Base-by-base conservation (phyloP, 2,113 vertebrate species). In the Lanius ludovicianus region DNA sequence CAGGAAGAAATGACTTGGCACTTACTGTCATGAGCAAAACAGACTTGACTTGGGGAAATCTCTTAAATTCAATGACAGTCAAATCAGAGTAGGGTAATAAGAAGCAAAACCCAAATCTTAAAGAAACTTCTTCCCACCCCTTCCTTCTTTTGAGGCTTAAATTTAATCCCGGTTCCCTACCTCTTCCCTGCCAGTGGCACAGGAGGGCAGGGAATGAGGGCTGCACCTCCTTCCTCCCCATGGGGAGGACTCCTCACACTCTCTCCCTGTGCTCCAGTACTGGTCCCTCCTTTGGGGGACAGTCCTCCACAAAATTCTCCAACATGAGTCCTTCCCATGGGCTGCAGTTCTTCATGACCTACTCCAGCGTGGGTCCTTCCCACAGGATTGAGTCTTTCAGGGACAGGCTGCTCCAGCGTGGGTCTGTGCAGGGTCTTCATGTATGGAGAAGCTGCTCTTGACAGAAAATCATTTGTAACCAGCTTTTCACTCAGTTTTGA, bases 321-420 rank as follows among this genome's bases (percentile, higher is more conserved):
- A 50, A 18, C 8, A 6, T 33, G 14, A 33, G 15, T 37, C 18
- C 23, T 59, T 81, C 31, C 18, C 52, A 16, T 37, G 10, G 42
- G 16, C 44, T 74, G 59, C 44, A 44, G 44, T 37, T 74, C 59
- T 89, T 65, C 37, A 6, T 37, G 6, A 33, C 15, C 15, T 50
- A 5, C 27, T 73, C 59, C 50, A 37, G 21, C 0, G 0, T 19
- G 14, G 31, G 10, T 64, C 21, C 7, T 80, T 73, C 31, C 17
- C 16, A 42, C 4, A 27, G 59, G 9, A 42, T 6, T 57, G 22
- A 33, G 22, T 44, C 10, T 27, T 65, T 18, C 44, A 44, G 50
- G 18, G 42, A 9, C 4, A 42, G 9, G 21, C 31, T 80, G 14
- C 59, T 50, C 27, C 27, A 57, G 23, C 1, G 1, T 59, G 60